These are phyloP conservation scores for Coryphaenoides rupestris DNA, from an alignment of 2,113 vertebrate genomes.

Conservation along the genomic window DNA sequence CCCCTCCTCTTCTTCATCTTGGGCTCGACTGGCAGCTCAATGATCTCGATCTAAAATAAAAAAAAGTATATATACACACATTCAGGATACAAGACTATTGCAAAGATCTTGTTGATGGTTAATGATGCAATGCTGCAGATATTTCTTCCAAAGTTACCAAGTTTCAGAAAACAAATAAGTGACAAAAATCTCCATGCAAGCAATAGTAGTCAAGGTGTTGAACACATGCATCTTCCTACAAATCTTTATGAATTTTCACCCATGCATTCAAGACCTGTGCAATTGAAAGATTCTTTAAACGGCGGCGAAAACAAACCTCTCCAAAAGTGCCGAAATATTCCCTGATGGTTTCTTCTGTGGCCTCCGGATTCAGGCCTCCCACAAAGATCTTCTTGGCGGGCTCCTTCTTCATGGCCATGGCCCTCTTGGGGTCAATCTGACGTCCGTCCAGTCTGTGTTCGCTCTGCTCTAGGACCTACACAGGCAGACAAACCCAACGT, in stretches of 20 bases:
- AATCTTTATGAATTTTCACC: too few relatives aligned
- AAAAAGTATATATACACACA: background rate
- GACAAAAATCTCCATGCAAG: too few relatives aligned
- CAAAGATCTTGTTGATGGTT: too few relatives aligned
- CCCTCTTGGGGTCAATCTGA: slow-evolving; percentile 95
- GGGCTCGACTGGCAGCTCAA: slow-evolving; percentile 94
- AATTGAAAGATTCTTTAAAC: too few relatives aligned
- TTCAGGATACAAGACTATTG: too few relatives aligned
- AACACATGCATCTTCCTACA: too few relatives aligned
- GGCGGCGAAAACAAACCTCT: slow-evolving; percentile 73
- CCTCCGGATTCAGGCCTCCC: slow-evolving; percentile 93
- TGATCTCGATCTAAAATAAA: slow-evolving; percentile 84
- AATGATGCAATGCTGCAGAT: too few relatives aligned
- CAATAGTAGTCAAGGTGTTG: too few relatives aligned
- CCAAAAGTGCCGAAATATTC: slow-evolving; percentile 93
- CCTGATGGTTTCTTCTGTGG: slow-evolving; percentile 93
- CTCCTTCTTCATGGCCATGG: slow-evolving; percentile 98
- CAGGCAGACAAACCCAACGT: background rate
- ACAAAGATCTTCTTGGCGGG: slow-evolving; percentile 97
- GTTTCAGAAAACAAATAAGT: too few relatives aligned
- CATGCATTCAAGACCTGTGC: too few relatives aligned
- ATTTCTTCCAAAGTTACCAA: too few relatives aligned
- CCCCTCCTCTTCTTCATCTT: slow-evolving; percentile 96
- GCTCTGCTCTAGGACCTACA: slow-evolving; percentile 91
- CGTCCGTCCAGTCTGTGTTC: slow-evolving; percentile 94